phyloP scores from a whole-genome alignment of 1,140 invertebrate genomes.

The Whitmania pigra region DNA sequence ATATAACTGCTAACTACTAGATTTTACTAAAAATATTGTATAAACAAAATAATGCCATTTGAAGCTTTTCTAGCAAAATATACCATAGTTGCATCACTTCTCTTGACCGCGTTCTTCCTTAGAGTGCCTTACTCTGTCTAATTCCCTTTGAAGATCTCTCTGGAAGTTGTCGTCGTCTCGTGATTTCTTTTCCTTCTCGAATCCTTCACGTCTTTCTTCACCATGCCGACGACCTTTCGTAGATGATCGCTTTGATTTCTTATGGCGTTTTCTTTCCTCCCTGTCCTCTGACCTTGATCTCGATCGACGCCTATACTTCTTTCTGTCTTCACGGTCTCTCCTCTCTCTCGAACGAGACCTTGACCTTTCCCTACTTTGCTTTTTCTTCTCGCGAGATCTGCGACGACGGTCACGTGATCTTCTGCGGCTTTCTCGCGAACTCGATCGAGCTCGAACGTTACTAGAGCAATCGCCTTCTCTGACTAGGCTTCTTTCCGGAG shows the following conservation, averaged over 20 bases:
- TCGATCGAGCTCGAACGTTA: background rate
- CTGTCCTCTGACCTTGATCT: background rate
- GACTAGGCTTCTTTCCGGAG: background rate
- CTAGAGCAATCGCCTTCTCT: background rate
- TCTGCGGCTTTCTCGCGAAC: background rate
- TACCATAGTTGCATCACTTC: no score
- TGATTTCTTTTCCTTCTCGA: no score
- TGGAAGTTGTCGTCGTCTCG: conserved; percentile 8
- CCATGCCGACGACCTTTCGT: background rate
- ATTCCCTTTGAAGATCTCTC: conserved; percentile 14
- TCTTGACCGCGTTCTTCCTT: no score
- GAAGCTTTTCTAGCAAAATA: no score
- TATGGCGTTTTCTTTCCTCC: background rate
- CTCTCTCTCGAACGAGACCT: conserved; percentile 27
- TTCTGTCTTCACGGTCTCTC: conserved; percentile 23
- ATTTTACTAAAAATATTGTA: no score
- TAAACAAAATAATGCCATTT: no score
- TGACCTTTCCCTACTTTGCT: background rate
- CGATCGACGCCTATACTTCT: background rate
- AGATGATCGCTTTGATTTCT: background rate
- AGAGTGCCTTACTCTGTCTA: conserved; percentile 12
- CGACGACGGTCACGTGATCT: background rate
- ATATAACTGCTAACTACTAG: no score
- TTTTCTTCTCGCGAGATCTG: conserved; percentile 7
- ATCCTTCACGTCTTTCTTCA: no score